Evolutionary conservation across 1,140 invertebrate species (phyloP), one percentile per base, ranked within the genome.

Genomic region (Temnothorax nylanderi): DNA sequence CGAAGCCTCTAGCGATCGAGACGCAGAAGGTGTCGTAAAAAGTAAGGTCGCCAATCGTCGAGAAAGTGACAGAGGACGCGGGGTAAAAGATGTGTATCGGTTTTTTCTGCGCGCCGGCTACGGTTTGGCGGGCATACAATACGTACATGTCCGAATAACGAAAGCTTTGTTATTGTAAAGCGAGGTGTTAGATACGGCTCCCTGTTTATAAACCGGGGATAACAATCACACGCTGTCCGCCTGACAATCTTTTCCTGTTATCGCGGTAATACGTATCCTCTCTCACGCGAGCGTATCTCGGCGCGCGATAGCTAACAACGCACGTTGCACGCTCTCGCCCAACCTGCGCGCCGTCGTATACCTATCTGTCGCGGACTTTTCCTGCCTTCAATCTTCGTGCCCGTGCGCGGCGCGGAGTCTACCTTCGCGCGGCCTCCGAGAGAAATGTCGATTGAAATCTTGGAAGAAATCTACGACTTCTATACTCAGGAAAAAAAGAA

Each of bases 191-290:
- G 18, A 41, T 18, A 41, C 1, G 34, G 1, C 47, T 32, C 3
- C 60, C 21, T 21, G 16, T n/a, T 37, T 34, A 13, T 37, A 75
- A 75, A 56, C 7, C 21, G 4, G 32, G 32, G 18, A n/a, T 18
- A 60, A 77, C 26, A 77, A 62, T 41, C 54, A 21, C 13, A 5
- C 16, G 3, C 26, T 8, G 44, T 32, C 67, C 32, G 21, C 44
- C 4, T 16, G 51, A 8, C 21, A 32, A 77, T 77, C 16, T 64
- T 77, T 77, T 64, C 44, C 56, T 77, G 58, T 77, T 77, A 62
- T 64, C 18, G 16, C 47, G 60, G n/a, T 21, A 64, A 62, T 60
- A 41, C 21, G 16, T 18, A 60, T 77, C 18, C 10, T 62, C 41
- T 77, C 37, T 60, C 37, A 16, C 32, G 51, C 26, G 26, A 26